These are phyloP conservation scores for Hydrotaea diabolus DNA, from an alignment of 2,888 invertebrate genomes.

Conservation along the genomic window DNA sequence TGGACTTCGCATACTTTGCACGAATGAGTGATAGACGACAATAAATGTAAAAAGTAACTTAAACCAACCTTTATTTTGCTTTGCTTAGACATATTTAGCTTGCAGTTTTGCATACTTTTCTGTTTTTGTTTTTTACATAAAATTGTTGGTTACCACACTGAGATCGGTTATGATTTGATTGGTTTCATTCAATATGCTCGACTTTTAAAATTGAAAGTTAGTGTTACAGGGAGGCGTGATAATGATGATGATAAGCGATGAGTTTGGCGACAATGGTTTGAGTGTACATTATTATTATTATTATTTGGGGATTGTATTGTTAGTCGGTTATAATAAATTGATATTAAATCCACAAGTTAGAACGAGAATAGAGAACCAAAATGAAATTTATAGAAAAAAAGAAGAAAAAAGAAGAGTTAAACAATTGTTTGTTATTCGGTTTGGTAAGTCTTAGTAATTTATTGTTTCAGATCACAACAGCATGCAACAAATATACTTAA, in stretches of 20 bases:
- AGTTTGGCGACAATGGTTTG: conserved; percentile 39
- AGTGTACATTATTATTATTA: conserved; percentile 27
- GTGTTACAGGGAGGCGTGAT: conserved; percentile 18
- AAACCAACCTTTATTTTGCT: conserved; percentile 32
- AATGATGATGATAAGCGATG: not conserved
- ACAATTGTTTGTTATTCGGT: conserved; percentile 52
- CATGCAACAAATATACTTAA: conserved; percentile 67
- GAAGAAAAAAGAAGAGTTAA: conserved; percentile 57
- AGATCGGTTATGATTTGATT: conserved; percentile 79
- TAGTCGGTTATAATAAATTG: conserved; percentile 44
- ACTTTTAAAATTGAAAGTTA: conserved; percentile 66
- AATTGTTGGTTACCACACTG: conserved; percentile 80
- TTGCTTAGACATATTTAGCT: not conserved
- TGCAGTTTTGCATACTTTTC: not conserved
- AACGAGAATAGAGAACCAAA: conserved; percentile 54
- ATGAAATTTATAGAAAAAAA: conserved; percentile 53
- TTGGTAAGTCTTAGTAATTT: conserved; percentile 61
- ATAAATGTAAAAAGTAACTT: conserved; percentile 6
- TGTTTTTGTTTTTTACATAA: conserved; percentile 76
- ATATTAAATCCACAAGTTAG: conserved; percentile 56
- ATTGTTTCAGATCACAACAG: conserved; percentile 61
- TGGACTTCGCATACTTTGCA: not conserved
- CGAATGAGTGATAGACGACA: not conserved
- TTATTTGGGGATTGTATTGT: conserved; percentile 41
- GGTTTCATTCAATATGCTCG: conserved; percentile 78